A percentile compares a stretch with the other conserved stretches of the same genome.
phyloP scores from a whole-genome alignment of 2,888 invertebrate species.

The Atherix ibis region DNA sequence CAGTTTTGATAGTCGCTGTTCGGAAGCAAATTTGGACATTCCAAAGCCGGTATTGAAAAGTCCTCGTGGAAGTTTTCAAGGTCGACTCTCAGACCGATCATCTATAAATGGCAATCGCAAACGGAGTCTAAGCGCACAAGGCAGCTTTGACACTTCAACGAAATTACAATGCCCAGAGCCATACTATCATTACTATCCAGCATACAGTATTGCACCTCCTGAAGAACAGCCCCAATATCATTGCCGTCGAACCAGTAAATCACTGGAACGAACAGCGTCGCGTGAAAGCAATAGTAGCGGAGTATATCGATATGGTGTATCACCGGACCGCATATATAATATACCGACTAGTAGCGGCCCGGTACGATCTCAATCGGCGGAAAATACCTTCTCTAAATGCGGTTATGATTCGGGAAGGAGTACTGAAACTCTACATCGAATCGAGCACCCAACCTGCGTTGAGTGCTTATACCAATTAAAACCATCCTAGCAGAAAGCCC shows the following conservation, averaged over 20 bases:
- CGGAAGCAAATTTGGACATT: slow-evolving; percentile 26
- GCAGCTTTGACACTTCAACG: slow-evolving; percentile 24
- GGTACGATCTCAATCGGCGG: slow-evolving; percentile 30
- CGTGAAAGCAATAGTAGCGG: slow-evolving; percentile 27
- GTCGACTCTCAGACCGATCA: slow-evolving; percentile 19
- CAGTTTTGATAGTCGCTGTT: slow-evolving; percentile 29
- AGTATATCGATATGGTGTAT: slow-evolving; percentile 24
- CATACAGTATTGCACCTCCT: slow-evolving; percentile 26
- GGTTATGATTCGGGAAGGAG: slow-evolving; percentile 41
- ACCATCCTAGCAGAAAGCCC: slow-evolving; percentile 49
- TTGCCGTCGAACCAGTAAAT: slow-evolving; percentile 25
- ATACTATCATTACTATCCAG: slow-evolving; percentile 30
- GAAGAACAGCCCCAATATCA: slow-evolving; percentile 25
- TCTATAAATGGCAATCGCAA: slow-evolving; percentile 17
- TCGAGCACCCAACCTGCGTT: slow-evolving; percentile 56
- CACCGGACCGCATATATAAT: slow-evolving; percentile 28
- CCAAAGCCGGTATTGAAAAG: slow-evolving; percentile 18
- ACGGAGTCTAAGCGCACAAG: slow-evolving; percentile 31
- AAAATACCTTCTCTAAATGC: slow-evolving; percentile 28
- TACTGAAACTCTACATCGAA: slow-evolving; percentile 38
- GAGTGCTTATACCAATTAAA: slow-evolving; percentile 52
- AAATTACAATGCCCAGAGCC: slow-evolving; percentile 22
- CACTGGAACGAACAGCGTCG: slow-evolving; percentile 29
- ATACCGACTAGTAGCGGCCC: slow-evolving; percentile 18
- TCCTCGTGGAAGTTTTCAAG: slow-evolving; percentile 23